Percentiles rank a stretch among this genome's conserved stretches.
Evolutionary conservation across 2,797 vertebrate species (phyloP).

Genomic region (Syndactyla subalaris): DNA sequence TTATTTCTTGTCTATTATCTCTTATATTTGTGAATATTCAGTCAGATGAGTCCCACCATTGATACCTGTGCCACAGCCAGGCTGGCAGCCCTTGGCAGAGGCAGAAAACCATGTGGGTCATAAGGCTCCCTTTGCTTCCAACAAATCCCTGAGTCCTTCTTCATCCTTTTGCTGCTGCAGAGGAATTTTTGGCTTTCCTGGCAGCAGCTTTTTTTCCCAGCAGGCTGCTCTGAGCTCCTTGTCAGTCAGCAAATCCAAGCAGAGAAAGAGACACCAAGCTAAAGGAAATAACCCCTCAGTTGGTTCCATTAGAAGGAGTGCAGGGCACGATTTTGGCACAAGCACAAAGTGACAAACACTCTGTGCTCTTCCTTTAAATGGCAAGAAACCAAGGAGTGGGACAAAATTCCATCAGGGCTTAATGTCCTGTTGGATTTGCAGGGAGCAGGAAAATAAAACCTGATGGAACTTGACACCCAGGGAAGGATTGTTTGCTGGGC

Average conservation of each 20-base stretch:
- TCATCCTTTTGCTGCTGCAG: background rate
- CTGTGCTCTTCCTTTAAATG: background rate
- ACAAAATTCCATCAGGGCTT: background rate
- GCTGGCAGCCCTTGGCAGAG: background rate
- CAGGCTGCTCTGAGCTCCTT: background rate
- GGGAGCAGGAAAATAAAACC: background rate
- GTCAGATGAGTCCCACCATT: background rate
- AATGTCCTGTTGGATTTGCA: background rate
- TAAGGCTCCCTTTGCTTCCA: background rate
- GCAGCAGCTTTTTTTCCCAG: background rate
- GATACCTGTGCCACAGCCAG: background rate
- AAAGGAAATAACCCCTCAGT: background rate
- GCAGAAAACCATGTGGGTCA: background rate
- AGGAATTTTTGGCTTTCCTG: background rate
- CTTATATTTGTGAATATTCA: background rate
- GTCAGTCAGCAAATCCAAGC: background rate
- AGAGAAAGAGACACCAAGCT: background rate
- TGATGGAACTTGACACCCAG: background rate
- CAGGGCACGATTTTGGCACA: background rate
- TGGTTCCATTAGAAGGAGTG: background rate
- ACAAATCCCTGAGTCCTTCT: background rate
- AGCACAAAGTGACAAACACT: background rate
- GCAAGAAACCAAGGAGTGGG: background rate
- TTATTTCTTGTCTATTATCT: background rate
- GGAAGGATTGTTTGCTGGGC: background rate